Conservation (phyloP, 2,797 vertebrate genomes). For the Jordanella pulchra region DNA sequence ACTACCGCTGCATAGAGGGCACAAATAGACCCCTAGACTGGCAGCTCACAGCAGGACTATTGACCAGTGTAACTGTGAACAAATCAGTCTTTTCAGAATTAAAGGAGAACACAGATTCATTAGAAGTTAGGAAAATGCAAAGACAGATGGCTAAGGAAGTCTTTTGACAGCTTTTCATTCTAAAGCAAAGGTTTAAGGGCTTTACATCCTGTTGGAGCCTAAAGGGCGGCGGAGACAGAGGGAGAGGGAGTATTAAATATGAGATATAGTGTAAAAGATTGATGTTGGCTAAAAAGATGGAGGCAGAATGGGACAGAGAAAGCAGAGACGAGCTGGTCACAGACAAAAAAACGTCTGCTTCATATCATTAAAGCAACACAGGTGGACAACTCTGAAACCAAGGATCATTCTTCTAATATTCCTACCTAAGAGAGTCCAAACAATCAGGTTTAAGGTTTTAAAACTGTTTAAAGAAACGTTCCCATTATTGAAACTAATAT, state of each 20-base stretch:
- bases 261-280: slow-evolving; percentile 26
- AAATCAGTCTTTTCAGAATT: slow-evolving; percentile 6
- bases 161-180: slow-evolving; percentile 35
- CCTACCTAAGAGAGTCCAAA: slow-evolving; percentile 15
- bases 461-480: neutral
- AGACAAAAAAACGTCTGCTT: slow-evolving; percentile 70
- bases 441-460: neutral
- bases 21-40: slow-evolving; percentile 29
- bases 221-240: slow-evolving; percentile 27
- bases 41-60: slow-evolving; percentile 26
- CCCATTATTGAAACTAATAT: neutral
- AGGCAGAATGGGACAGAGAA: slow-evolving; percentile 30
- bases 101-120: slow-evolving; percentile 16
- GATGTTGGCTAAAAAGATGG: slow-evolving; percentile 26
- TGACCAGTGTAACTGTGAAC: slow-evolving; percentile 28
- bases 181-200: slow-evolving; percentile 29
- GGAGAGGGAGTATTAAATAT: slow-evolving; percentile 17
- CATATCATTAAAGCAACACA: slow-evolving; percentile 48
- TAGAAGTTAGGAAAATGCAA: slow-evolving; percentile 16
- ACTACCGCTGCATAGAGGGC: slow-evolving; percentile 52
- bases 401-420: slow-evolving; percentile 31
- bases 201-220: slow-evolving; percentile 24
- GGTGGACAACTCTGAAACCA: slow-evolving; percentile 24
- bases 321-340: slow-evolving; percentile 40
- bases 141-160: neutral